These are phyloP conservation scores for Nasonovia ribisnigri DNA, from an alignment of 2,888 invertebrate species.

Conservation along the genomic window DNA sequence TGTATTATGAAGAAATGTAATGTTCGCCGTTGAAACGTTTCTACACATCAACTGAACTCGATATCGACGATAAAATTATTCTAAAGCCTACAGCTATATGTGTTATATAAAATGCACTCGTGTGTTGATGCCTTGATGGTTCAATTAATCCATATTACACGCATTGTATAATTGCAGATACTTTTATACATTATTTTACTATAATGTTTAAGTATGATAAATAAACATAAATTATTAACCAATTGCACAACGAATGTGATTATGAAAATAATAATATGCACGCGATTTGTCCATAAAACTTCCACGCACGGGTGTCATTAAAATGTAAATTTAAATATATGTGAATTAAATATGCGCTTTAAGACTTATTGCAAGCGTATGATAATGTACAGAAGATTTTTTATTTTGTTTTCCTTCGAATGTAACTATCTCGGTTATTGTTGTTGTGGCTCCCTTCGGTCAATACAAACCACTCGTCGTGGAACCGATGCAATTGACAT, in stretches of 20 bases:
- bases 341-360: not conserved
- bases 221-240: not conserved
- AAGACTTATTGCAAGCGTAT: not conserved
- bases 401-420: not conserved
- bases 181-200: not conserved
- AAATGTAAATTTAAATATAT: not conserved
- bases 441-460: not conserved
- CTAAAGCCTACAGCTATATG: not conserved
- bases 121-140: not conserved
- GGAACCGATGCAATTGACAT: conserved; percentile 19
- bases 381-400: not conserved
- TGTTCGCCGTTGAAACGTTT: not conserved
- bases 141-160: conserved; percentile 3
- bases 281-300: not conserved
- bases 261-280: not conserved
- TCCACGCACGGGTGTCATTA: not conserved
- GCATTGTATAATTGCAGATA: not conserved
- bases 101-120: not conserved
- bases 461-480: not conserved
- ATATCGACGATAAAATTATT: not conserved
- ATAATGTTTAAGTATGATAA: not conserved
- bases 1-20: not conserved
- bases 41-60: not conserved
- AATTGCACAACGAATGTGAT: not conserved
- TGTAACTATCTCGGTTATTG: not conserved